Evolutionary conservation across 2,888 invertebrate species (phyloP), one percentile per base, ranked within the genome.

Genomic region (Agrilus cyanescens): DNA sequence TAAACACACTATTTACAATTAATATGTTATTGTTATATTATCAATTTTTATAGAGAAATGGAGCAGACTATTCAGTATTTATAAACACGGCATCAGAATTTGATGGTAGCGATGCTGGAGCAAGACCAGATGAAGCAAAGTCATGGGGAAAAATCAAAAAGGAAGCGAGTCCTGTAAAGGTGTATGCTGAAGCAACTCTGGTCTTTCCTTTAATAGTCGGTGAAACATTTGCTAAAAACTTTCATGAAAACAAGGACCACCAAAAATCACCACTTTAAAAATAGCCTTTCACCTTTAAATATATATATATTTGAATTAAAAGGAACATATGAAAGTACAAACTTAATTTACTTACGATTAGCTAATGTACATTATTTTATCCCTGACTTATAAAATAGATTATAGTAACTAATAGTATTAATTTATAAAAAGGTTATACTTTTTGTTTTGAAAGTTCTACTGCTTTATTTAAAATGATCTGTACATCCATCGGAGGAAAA

Each of bases 81-180:
- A 70, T 99, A 10, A 98, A 99, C 65, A 97, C 98, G 0, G 85
- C 84, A 0, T 81, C 85, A 25, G 98, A 98, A 67, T 98, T 83
- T 72, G 98, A 98, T 71, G 98, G 93, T 1, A 95, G 94, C 61
- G 98, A 98, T 65, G 85, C 95, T 29, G 98, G 98, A 1, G 98
- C 98, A 0, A 74, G 88, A 44, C 98, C 98, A 0, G 98, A 98
- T 70, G 98, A 98, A 69, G 98, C 98, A 0, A 78, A 96, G 1
- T 96, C 96, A 3, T 98, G 98, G 98, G 98, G 98, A 0, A 98
- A 98, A 71, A 95, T 98, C 45, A 82, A 80, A 57, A 79, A 80
- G 49, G 82, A 84, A 48, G 90, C 95, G 0, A 78, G 74, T 18
- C 91, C 96, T 1, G 89, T 96, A 0, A 98, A 98, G 69, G 77